Base-by-base conservation (phyloP, 2,113 vertebrate genomes). In the Acrocephalus kingi region DNA sequence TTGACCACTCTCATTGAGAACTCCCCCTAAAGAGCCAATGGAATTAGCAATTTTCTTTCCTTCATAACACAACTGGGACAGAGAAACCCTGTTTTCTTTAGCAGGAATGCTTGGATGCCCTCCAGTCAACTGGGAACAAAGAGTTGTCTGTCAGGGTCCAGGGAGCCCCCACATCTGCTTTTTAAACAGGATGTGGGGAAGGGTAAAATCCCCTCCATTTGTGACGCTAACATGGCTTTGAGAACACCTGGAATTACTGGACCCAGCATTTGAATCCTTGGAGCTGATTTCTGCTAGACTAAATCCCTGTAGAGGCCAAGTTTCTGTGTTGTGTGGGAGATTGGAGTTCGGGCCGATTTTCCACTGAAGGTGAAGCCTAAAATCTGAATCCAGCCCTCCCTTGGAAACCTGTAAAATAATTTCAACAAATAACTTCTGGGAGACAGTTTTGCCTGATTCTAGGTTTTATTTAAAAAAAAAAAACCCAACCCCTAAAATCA, bases 141-240 rank as follows among this genome's bases (percentile, higher is more conserved):
- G 96, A 45, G 59, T 58, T 91, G 72, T 69, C 93, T 96, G 94
- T 96, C 82, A 94, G 71, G 76, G 69, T 92, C 75, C 19, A 21
- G 22, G 17, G 67, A 92, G 74, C 87, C 87, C 91, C 84, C 51
- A 73, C 96, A 96, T 94, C 92, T 95, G 96, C 84, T 96, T 92
- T 87, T 79, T 76, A 43, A 85, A 92, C 95, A 93, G 94, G 96
- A 95, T 93, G 82, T 91, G 87, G 51, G 75, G 85, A 88, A 63
- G 86, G 90, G 82, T 58, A 74, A 79, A 94, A 94, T 88, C 83
- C 68, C 35, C 64, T 88, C 74, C 90, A 94, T 94, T 87, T 84
- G 93, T 39, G 85, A 83, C 4, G 11, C 45, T n/a, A 27, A 9
- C 56, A 1, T 1, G 7, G 87, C 72, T 95, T 51, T 58, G 71